These are phyloP conservation scores for Leptogaster cylindrica DNA, from an alignment of 2,888 invertebrate genomes.

Conservation along the genomic window DNA sequence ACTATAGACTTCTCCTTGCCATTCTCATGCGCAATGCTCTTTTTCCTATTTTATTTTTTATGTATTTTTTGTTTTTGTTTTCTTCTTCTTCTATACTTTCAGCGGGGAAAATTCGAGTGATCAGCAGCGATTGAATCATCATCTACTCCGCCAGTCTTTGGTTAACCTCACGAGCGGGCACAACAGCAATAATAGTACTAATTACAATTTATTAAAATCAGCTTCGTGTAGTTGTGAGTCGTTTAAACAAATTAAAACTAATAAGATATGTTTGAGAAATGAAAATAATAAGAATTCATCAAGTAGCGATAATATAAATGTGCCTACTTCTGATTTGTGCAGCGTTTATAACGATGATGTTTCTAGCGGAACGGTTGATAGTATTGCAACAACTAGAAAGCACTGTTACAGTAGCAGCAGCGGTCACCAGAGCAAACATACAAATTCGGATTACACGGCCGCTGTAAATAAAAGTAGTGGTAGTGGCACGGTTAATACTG, in stretches of 20 bases:
- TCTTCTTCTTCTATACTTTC: constrained; percentile 52
- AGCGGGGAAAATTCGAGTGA: constrained; percentile 51
- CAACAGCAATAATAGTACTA: constrained; percentile 50
- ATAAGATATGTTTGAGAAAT: constrained; percentile 50
- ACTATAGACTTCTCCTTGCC: constrained; percentile 29
- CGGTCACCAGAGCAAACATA: constrained; percentile 43
- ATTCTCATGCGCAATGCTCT: constrained; percentile 52
- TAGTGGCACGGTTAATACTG: constrained; percentile 49
- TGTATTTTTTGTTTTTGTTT: no score
- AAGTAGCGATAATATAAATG: constrained; percentile 48
- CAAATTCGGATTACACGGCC: constrained; percentile 48
- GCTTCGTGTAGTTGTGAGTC: constrained; percentile 57
- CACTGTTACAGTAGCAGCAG: constrained; percentile 43
- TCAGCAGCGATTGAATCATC: constrained; percentile 55
- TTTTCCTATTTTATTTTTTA: no score
- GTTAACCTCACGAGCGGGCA: constrained; percentile 60
- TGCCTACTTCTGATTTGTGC: constrained; percentile 40
- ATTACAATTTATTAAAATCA: constrained; percentile 53
- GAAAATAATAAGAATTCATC: constrained; percentile 47
- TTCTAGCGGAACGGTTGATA: constrained; percentile 41
- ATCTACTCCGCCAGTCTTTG: constrained; percentile 61
- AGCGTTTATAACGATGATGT: constrained; percentile 44
- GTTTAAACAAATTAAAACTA: constrained; percentile 52
- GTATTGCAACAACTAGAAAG: constrained; percentile 25
- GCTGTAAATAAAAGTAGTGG: constrained; percentile 52